phyloP scores from a whole-genome alignment of 2,888 invertebrate species.

The Ernsta delagoae region DNA sequence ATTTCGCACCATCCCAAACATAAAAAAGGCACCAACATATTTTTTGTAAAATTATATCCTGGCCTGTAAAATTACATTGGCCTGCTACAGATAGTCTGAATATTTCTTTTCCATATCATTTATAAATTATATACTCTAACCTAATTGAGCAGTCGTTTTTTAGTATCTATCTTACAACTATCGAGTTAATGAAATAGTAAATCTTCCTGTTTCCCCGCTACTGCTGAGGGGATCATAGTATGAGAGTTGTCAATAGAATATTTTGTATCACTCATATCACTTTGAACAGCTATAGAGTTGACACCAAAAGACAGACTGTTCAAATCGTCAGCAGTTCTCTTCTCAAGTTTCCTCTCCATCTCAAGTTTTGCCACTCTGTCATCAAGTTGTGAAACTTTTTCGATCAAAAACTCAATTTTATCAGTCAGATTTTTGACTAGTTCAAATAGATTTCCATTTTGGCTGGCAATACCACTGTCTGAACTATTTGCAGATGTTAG shows the following conservation, averaged over 20 bases:
- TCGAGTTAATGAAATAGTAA: neutral
- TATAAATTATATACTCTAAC: too few species aligned
- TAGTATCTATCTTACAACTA: too few species aligned
- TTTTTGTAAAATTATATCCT: too few species aligned
- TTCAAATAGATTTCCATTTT: slow-evolving; percentile 9
- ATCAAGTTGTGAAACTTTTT: slow-evolving; percentile 50
- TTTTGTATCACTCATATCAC: neutral
- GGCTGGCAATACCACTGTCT: neutral
- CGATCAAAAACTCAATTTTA: slow-evolving; percentile 52
- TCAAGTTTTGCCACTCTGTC: slow-evolving; percentile 51
- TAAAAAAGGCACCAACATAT: too few species aligned
- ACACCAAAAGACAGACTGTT: slow-evolving; percentile 5
- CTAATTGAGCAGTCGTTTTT: too few species aligned
- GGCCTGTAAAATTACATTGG: too few species aligned
- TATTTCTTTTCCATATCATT: too few species aligned
- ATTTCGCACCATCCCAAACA: too few species aligned
- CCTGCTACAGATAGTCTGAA: too few species aligned
- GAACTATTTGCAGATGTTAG: neutral
- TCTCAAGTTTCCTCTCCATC: slow-evolving; percentile 29
- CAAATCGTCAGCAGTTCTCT: neutral
- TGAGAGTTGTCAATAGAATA: neutral
- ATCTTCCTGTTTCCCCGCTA: neutral
- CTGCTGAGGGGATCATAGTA: neutral
- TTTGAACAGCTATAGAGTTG: neutral
- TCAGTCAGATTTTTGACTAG: slow-evolving; percentile 49